Evolutionary conservation across 1,140 invertebrate genomes (phyloP), one percentile per base, ranked within the genome.

Genomic region (Pristionchus pacificus): DNA sequence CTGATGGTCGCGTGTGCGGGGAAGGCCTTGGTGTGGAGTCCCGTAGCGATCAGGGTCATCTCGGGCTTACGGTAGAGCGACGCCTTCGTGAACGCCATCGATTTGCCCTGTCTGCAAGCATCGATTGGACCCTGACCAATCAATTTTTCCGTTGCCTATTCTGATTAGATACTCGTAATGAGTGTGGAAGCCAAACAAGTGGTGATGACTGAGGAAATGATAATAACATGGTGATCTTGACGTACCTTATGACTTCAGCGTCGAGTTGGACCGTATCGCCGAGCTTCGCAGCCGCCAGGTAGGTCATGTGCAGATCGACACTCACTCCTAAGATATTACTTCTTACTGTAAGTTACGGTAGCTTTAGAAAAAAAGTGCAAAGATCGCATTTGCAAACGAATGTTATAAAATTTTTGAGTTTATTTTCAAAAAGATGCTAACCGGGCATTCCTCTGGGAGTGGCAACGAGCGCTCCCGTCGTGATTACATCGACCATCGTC

Each of bases 211-310:
- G n/a, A n/a, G n/a, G n/a, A n/a, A n/a, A n/a, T n/a, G n/a, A n/a
- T n/a, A n/a, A n/a, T n/a, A n/a, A n/a, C n/a, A n/a, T n/a, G n/a
- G n/a, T n/a, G n/a, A n/a, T n/a, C n/a, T n/a, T n/a, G n/a, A n/a
- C n/a, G n/a, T 80, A 86, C 38, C 85, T 86, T 74, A 71, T 75
- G 89, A 92, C 68, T 89, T 49, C 38, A 49, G 38, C 90, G 84
- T 92, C 89, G 28, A 95, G 89, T 49, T 89, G 79, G n/a, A 96
- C 87, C 58, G 88, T 86, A 72, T 94, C 91, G 2, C 92, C 92
- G 69, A 89, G 85, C 79, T 87, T 87, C 0, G 90, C 92, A 31
- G 89, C 87, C 79, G 89, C 90, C 74, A 93, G 77, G 78, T 83
- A 87, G 33, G 87, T 86, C 0, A 92, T 85, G 80, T 89, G 88